Conservation (phyloP, 2,797 vertebrate species). For the Myiotriccus ornatus region DNA sequence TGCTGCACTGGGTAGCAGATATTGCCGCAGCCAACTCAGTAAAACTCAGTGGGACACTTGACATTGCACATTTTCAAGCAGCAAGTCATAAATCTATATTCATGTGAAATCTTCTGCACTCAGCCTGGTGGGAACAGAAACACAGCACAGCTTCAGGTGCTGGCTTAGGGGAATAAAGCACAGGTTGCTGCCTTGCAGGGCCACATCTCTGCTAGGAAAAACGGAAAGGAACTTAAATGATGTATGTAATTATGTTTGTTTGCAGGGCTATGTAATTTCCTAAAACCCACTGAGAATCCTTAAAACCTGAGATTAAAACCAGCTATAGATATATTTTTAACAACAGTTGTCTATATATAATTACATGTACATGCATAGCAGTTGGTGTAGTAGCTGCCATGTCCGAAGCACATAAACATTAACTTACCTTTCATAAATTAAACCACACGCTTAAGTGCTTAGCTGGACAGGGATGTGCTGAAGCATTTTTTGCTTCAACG, state of each 20-base stretch:
- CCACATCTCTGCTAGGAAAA: slow-evolving; percentile 1
- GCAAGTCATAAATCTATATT: slow-evolving; percentile 48
- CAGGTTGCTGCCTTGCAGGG: slow-evolving; percentile 27
- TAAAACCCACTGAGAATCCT: slow-evolving; percentile 21
- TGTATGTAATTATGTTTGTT: slow-evolving; percentile 45
- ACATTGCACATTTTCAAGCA: slow-evolving; percentile 38
- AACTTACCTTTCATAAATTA: slow-evolving; percentile 7
- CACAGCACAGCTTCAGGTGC: neutral
- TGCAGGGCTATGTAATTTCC: slow-evolving; percentile 12
- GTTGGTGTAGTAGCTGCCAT: neutral
- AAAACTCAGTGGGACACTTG: slow-evolving; percentile 44
- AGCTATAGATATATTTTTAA: slow-evolving; percentile 8
- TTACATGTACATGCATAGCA: neutral
- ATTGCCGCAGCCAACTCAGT: slow-evolving; percentile 25
- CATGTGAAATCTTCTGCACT: neutral
- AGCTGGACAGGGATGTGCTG: neutral
- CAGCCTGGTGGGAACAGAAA: neutral
- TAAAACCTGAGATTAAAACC: slow-evolving; percentile 45
- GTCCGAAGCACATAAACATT: neutral
- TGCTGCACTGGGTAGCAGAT: neutral
- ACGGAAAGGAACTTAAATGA: slow-evolving; percentile 3
- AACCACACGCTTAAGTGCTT: neutral
- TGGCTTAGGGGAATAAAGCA: slow-evolving; percentile 4
- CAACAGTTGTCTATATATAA: slow-evolving; percentile 15
- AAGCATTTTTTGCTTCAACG: neutral